Base-by-base conservation (phyloP, 2,888 invertebrate species). In the Lapara coniferarum region DNA sequence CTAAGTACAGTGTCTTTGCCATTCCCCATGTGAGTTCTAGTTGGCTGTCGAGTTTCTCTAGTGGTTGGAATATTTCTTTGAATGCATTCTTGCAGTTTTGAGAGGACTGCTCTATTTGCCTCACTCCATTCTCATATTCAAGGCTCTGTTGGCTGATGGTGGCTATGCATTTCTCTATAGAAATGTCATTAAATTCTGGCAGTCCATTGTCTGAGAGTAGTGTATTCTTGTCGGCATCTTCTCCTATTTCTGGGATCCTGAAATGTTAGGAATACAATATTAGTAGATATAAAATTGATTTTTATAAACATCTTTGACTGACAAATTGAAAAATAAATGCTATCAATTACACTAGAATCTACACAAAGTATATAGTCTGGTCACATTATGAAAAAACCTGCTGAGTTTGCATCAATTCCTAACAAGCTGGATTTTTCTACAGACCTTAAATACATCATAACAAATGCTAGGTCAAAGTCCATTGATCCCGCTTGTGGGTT, bases 21-120 rank as follows among this genome's bases (percentile, higher is more conserved):
- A 98, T 95, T 12, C 97, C 97, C 97, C 98, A 98, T 5, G 97
- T 97, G 66, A 96, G 95, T 82, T 97, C 97, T 66, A 99, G 88
- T 12, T 97, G 96, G 0, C 95, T 94, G 51, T 96, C 95, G 1
- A 96, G 85, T 77, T 95, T 95, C 84, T 99, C 98, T 44, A 98
- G 82, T 0, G 97, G 97, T 74, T 95, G 93, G 72, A 98, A 94
- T 66, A 97, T 91, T 80, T 96, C 95, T 51, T 94, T 88, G 84
- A 97, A 96, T 63, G 96, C 92, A 86, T 96, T 95, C 76, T 93
- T 92, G 68, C 94, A 91, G 58, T 93, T 83, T 1, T 76, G 71
- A n/a, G 85, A 75, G 0, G 81, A 76, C n/a, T 88, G 82, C 83
- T 97, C 98, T 67, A 98, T 89, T 55, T 95, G 93, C 81, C 95